Evolutionary conservation across 2,888 invertebrate genomes (phyloP), one percentile per base, ranked within the genome.

Genomic region (Frankliniella intonsa): DNA sequence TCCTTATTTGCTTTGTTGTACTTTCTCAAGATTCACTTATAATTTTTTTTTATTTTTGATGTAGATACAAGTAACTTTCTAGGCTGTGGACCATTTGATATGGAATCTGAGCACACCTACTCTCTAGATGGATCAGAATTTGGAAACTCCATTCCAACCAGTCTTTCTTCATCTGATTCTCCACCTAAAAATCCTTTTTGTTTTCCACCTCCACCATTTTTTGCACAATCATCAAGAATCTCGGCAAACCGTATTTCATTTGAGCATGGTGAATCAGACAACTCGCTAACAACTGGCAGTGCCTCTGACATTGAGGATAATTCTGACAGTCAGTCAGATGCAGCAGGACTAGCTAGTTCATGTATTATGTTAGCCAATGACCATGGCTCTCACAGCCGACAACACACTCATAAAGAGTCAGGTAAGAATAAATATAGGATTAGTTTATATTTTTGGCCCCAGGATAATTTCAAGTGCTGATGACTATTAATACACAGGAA

Each of bases 221-320:
- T 76, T 76, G 25, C 25, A 22, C 12, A 22, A 10, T 25, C 25
- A 10, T 25, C 69, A 22, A n/a, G 69, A 76, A 76, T 25, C 25
- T 76, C 69, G 22, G 22, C 69, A 12, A 22, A n/a, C 25, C 12
- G 12, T 22, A 25, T 22, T 10, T 55, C 55, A 55, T 76, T 76
- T 76, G 69, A 76, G 12, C 69, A 76, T 8, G 69, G 69, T 25
- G 69, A 76, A 22, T 76, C 69, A 76, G 69, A 76, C 25, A 76
- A 76, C 25, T 76, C 69, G 22, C 25, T 76, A 22, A 76, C 69
- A 76, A 76, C 69, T 0, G 69, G 69, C 25, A 76, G 69, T 76
- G 69, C 69, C 12, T 76, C 69, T 76, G 69, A 76, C 25, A 76
- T 76, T 76, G 69, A 76, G 22, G 69, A 76, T 25, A 76, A 25